Base-by-base conservation (phyloP, 1,140 invertebrate species). In the Bombus affinis region DNA sequence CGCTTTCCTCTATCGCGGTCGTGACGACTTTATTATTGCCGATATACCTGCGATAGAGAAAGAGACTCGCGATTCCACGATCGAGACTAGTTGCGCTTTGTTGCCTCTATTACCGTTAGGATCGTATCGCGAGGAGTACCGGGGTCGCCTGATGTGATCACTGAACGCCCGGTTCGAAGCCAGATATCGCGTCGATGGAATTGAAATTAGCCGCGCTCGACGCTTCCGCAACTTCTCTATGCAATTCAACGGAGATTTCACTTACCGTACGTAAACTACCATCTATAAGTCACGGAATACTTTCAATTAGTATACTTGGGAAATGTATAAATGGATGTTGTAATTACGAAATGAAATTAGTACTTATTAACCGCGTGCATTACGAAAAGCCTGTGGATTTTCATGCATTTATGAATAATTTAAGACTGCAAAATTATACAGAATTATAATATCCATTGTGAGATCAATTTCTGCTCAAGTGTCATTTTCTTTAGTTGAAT, bases 11-110 rank as follows among this genome's bases (percentile, higher is more conserved):
- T 87, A 39, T 84, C 77, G 66, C 70, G 65, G 66, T 70, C 86
- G 68, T 79, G 83, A 90, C 81, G 89, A 90, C 89, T 90, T 90
- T 90, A 90, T 90, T 90, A 90, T 88, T 85, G 80, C 53, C 76
- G 59, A 65, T 83, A 13, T 35, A 74, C 28, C 66, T 62, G 70
- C 71, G 62, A 70, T 71, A 76, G 80, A 71, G 35, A 83, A 53
- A 59, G 35, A 47, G 62, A 76, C 62, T 72, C 6, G 53, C 32
- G 70, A 73, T 53, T 75, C 37, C 62, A 22, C 32, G 35, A 65
- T 66, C 42, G 35, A 35, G 42, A 47, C 32, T 18, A 10, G 32
- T 37, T 22, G 42, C 28, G 59, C 75, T 62, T 78, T 66, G 82
- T 44, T 59, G 70, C 32, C 47, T 76, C 82, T 57, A 83, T 62